A percentile compares a stretch with the other conserved stretches of the same genome.
These are phyloP conservation scores for Magallana ariakensis DNA, from an alignment of 1,140 invertebrate genomes.

Conservation along the genomic window DNA sequence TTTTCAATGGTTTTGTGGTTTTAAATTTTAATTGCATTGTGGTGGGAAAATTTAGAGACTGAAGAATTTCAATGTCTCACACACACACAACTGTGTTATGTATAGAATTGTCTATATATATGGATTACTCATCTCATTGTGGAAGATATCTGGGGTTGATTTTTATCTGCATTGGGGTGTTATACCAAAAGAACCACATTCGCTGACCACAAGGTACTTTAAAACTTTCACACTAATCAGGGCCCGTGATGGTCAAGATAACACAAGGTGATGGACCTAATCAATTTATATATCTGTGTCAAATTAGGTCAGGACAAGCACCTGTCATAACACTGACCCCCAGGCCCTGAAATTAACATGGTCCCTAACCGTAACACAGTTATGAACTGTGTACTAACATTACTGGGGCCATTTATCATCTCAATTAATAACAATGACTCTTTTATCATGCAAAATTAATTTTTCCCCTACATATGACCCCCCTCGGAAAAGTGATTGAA, in stretches of 20 bases:
- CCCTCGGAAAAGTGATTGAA: too few species aligned
- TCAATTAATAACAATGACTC: not conserved
- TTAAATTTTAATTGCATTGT: constrained; percentile 5
- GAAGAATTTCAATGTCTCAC: not conserved
- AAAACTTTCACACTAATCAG: not conserved
- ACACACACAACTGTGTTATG: not conserved
- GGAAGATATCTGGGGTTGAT: not conserved
- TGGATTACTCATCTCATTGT: too few species aligned
- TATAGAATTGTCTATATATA: too few species aligned
- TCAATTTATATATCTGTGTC: not conserved
- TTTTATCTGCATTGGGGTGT: not conserved
- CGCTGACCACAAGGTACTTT: not conserved
- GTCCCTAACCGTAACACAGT: not conserved
- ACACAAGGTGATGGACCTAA: not conserved
- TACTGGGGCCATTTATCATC: not conserved
- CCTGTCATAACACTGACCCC: not conserved
- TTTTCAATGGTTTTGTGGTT: constrained; percentile 25
- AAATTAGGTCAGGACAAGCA: constrained; percentile 1
- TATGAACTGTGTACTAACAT: too few species aligned
- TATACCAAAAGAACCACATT: not conserved
- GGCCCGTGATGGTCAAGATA: not conserved
- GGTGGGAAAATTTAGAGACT: not conserved
- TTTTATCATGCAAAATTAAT: not conserved
- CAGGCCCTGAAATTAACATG: not conserved
- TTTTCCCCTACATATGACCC: not conserved